Percentiles rank a stretch among this genome's conserved stretches.
Conservation (phyloP, 2,888 invertebrate genomes). For the Rhynchonema sp. region DNA sequence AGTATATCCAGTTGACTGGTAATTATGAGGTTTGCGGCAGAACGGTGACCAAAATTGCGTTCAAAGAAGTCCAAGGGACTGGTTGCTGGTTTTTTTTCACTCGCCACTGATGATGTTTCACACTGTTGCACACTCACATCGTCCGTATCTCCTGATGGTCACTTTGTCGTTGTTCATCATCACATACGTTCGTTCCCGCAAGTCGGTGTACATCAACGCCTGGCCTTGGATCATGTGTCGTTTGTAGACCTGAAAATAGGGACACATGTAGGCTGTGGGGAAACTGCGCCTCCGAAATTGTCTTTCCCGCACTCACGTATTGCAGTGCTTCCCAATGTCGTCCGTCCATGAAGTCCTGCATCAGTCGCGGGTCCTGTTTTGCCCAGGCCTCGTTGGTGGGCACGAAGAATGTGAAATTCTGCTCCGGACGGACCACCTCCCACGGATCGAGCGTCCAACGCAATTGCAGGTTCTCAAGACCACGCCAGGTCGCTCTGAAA, state of each 20-base stretch:
- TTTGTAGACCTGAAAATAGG: slow-evolving; percentile 51
- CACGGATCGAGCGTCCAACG: slow-evolving; percentile 25
- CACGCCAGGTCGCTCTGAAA: neutral
- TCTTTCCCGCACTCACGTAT: slow-evolving; percentile 10
- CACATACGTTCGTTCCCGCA: slow-evolving; percentile 17
- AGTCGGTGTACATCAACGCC: slow-evolving; percentile 26
- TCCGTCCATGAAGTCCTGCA: slow-evolving; percentile 22
- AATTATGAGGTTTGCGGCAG: no score
- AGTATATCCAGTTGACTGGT: no score
- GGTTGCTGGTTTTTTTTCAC: no score
- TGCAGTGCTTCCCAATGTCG: slow-evolving; percentile 24
- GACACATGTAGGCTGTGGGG: no score
- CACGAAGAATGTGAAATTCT: slow-evolving; percentile 66
- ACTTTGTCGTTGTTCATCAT: slow-evolving; percentile 30
- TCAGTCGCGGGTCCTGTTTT: slow-evolving; percentile 37
- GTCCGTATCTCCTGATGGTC: slow-evolving; percentile 19
- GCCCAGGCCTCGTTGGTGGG: slow-evolving; percentile 76
- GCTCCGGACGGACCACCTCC: slow-evolving; percentile 26
- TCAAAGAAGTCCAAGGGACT: no score
- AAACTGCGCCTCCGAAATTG: neutral
- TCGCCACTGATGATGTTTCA: no score
- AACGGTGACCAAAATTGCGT: no score
- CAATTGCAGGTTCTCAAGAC: slow-evolving; percentile 19
- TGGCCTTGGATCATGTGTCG: slow-evolving; percentile 65
- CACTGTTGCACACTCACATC: slow-evolving; percentile 18